These are phyloP conservation scores for Phrynocephalus forsythii DNA, from an alignment of 2,797 vertebrate genomes.

Conservation along the genomic window DNA sequence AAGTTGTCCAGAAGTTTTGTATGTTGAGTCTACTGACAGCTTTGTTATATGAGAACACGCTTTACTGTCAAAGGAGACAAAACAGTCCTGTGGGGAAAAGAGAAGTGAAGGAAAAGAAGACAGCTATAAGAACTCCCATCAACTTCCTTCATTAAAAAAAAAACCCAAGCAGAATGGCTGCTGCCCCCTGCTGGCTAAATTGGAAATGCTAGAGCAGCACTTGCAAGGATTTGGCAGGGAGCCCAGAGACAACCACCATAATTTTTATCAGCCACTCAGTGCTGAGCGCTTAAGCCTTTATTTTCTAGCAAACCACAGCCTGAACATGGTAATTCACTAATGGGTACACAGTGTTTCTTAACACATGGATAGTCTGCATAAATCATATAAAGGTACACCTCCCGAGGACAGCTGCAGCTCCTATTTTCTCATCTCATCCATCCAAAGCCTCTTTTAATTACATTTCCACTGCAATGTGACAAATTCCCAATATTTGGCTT, in stretches of 20 bases:
- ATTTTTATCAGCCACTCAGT: slow-evolving; percentile 19
- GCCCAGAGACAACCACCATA: not conserved
- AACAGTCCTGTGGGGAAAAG: too few relatives aligned
- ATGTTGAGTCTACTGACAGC: not conserved
- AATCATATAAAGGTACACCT: slow-evolving; percentile 16
- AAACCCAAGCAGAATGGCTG: not conserved
- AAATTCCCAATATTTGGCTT: slow-evolving; percentile 11
- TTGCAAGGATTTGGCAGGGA: not conserved
- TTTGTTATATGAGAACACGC: not conserved
- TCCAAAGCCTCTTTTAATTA: slow-evolving; percentile 20
- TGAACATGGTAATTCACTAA: slow-evolving; percentile 9
- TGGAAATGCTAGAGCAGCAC: not conserved
- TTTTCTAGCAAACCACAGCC: slow-evolving; percentile 11
- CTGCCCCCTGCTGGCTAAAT: slow-evolving; percentile 25
- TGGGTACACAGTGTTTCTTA: slow-evolving; percentile 13
- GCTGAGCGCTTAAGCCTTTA: not conserved
- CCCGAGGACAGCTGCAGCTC: not conserved
- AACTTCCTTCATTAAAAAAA: not conserved
- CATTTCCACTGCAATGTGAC: not conserved
- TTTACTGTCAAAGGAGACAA: not conserved
- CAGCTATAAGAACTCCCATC: not conserved
- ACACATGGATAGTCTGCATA: not conserved
- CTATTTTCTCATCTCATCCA: slow-evolving; percentile 3
- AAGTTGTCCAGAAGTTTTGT: not conserved
- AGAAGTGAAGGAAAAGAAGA: not conserved